A percentile compares a stretch with the other conserved stretches of the same genome.
Conservation (phyloP, 2,888 invertebrate genomes). For the Drosophila emarginata region DNA sequence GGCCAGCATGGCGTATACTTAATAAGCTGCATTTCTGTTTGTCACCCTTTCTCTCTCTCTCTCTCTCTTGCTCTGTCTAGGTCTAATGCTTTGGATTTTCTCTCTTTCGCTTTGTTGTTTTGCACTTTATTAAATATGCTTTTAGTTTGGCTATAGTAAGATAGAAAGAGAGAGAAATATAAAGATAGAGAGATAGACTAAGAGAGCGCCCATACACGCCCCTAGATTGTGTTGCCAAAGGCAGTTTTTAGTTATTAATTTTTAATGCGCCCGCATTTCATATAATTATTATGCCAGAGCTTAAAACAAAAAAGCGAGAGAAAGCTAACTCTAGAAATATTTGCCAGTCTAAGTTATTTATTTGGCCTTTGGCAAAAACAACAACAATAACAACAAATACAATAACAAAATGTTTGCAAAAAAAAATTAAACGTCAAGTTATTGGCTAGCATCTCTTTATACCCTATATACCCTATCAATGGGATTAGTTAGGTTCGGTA, state of each 20-base stretch:
- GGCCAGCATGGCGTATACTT: constrained; percentile 38
- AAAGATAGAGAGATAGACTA: background rate
- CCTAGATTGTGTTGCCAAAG: constrained; percentile 32
- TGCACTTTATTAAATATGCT: constrained; percentile 64
- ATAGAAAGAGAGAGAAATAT: background rate
- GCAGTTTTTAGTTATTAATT: constrained; percentile 73
- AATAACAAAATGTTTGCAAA: constrained; percentile 51
- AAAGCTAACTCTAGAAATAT: constrained; percentile 13
- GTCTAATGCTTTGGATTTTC: constrained; percentile 20
- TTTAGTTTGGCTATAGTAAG: constrained; percentile 34
- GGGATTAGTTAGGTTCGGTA: too few species aligned
- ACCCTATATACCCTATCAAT: too few species aligned
- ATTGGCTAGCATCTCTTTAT: constrained; percentile 54
- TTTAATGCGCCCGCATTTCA: constrained; percentile 70
- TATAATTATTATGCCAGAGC: constrained; percentile 56
- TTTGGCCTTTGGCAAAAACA: constrained; percentile 62
- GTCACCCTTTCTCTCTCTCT: background rate
- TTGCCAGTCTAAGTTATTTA: constrained; percentile 59
- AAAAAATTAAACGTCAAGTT: constrained; percentile 57
- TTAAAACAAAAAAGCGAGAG: background rate
- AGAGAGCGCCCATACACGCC: background rate
- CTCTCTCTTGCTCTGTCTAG: background rate
- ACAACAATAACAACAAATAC: background rate
- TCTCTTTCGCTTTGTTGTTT: constrained; percentile 37
- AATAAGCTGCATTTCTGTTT: constrained; percentile 33